These are phyloP conservation scores for Cyrtonyx montezumae DNA, from an alignment of 2,113 vertebrate species.

Conservation along the genomic window DNA sequence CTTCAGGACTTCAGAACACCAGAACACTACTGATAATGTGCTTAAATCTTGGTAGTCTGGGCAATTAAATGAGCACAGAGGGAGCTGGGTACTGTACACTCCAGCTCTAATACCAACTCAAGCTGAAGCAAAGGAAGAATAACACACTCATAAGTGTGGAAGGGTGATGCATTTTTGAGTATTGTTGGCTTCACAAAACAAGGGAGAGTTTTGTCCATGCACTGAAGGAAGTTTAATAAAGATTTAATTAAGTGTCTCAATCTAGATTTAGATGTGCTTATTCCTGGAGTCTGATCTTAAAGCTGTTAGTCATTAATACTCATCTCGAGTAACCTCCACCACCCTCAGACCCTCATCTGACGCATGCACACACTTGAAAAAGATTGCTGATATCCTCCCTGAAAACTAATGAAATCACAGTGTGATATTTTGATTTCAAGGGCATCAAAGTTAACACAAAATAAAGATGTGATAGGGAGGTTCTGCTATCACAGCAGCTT, in stretches of 20 bases:
- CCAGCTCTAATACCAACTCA: not conserved
- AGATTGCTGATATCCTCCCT: slow-evolving; percentile 66
- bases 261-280: slow-evolving; percentile 56
- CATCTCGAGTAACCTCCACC: slow-evolving; percentile 66
- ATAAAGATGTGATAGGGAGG: not conserved
- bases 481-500: not conserved
- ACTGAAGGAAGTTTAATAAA: slow-evolving; percentile 38
- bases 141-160: not conserved
- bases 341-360: slow-evolving; percentile 60
- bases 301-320: slow-evolving; percentile 70
- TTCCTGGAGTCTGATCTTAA: slow-evolving; percentile 13
- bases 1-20: not conserved
- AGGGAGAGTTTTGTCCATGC: not conserved
- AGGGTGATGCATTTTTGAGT: not conserved
- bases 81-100: not conserved
- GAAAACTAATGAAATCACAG: slow-evolving; percentile 71
- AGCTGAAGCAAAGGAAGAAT: not conserved
- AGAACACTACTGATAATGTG: not conserved
- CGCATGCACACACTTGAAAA: slow-evolving; percentile 54
- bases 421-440: slow-evolving; percentile 67
- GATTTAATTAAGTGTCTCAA: slow-evolving; percentile 44
- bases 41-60: not conserved
- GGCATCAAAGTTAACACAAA: slow-evolving; percentile 44
- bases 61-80: not conserved
- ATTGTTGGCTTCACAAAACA: not conserved